Base-by-base conservation (phyloP, 2,113 vertebrate species). In the Dendropsophus ebraccatus region DNA sequence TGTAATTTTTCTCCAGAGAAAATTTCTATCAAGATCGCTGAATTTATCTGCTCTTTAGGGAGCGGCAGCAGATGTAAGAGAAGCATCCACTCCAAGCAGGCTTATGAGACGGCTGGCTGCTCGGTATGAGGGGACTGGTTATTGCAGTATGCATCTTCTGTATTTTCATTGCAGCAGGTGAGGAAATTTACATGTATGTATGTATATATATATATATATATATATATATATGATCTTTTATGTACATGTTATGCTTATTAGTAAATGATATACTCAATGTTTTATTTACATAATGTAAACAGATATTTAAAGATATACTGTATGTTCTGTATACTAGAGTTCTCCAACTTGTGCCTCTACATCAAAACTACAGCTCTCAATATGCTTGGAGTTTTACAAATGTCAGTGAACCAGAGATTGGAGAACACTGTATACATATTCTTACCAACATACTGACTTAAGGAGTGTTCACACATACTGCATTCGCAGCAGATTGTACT, bases 61-160 rank as follows among this genome's bases (percentile, higher is more conserved):
- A 74, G 21, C 41, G 41, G 41, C 41, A 74, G 72, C 72, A 73
- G 70, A 73, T 73, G 70, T 23, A 19, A 47, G 37, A 74, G 17
- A 23, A 47, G 49, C 41, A 74, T 23, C 32, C 30, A 37, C 10
- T 25, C 19, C 21, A 14, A 17, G 1, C 0, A 37, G 32, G 32
- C 32, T 11, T 9, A 17, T 41, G 72, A 47, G 21, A 25, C 41
- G 72, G 62, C 62, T 13, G 62, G 9, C 14, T n/a, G 41, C 11
- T 45, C 35, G 41, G 0, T 23, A 74, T 74, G 72, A 45, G 23
- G 72, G 41, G 19, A 23, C 72, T 41, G 2, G 72, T 13, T 41
- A 25, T 5, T 49, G 41, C 9, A 47, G 17, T 19, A 7, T 72
- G 35, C 10, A 41, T 74, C 19, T 47, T 74, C 41, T 74, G 21